Base-by-base conservation (phyloP, 2,113 vertebrate genomes). In the Poeciliopsis turrubarensis region DNA sequence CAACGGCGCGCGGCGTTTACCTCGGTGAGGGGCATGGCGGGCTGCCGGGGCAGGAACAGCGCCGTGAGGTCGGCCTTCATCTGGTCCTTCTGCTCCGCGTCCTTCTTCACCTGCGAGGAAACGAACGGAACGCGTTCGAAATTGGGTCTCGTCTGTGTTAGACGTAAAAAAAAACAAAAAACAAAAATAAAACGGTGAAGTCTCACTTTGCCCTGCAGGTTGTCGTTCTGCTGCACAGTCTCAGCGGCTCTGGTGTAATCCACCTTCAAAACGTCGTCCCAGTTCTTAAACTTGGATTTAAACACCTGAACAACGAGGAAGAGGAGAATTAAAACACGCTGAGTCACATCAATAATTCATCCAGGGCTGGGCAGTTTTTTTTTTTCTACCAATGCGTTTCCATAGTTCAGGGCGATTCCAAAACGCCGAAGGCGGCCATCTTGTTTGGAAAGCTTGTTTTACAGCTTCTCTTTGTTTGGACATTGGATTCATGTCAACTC, bases 201-300 rank as follows among this genome's bases (percentile, higher is more conserved):
- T 25, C 79, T 67, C 13, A 93, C 96, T 87, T 99, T 99, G 70
- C 97, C 95, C 0, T 94, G 87, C 3, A 99, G 92, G 37, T 95
- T 95, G 0, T 89, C 89, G 0, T 82, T 91, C 87, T 97, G 94
- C 67, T 96, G 91, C 51, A 99, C 96, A 0, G 92, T 95, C 88
- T 99, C 97, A 0, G 98, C 98, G 0, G 97, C 98, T 81, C 97
- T 94, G 31, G 97, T 99, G 90, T 99, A 99, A 83, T 99, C 98
- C 82, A 99, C 98, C 0, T 93, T 96, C 86, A 99, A 79, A 60
- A 99, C 98, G 0, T 99, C 98, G 0, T 99, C 98, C 98, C 98
- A 99, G 78, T 99, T 99, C 94, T 97, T 98, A 90, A 99, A 99
- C 87, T 96, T 99, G 77, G 98, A 97, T 80, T 99, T 99, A 86